phyloP scores from a whole-genome alignment of 2,113 vertebrate genomes.

The Cynocephalus volans region DNA sequence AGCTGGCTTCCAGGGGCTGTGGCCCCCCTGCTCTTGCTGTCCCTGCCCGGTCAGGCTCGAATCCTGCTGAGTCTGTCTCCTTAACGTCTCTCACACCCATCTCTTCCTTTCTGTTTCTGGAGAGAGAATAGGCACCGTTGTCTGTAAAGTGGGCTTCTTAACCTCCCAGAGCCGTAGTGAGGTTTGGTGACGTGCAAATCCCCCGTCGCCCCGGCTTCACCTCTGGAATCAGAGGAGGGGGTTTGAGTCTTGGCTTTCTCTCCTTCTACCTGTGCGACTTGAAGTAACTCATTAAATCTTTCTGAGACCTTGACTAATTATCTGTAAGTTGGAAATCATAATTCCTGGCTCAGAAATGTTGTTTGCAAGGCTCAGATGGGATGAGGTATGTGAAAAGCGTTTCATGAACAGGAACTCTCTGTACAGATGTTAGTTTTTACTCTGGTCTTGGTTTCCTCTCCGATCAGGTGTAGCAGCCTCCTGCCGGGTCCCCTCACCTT shows the following conservation, averaged over 20 bases:
- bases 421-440: neutral
- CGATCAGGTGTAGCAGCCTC: neutral
- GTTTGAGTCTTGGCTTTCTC: neutral
- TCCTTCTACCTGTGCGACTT: neutral
- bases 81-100: neutral
- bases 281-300: neutral
- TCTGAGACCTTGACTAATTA: neutral
- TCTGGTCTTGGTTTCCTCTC: neutral
- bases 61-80: neutral
- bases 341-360: neutral
- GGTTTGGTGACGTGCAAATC: neutral
- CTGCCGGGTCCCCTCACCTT: neutral
- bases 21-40: accelerated
- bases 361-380: neutral
- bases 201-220: too few relatives aligned
- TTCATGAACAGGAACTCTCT: neutral
- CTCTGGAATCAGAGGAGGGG: neutral
- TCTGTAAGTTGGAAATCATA: neutral
- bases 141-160: neutral
- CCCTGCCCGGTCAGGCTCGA: neutral
- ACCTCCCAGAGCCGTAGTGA: neutral
- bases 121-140: neutral
- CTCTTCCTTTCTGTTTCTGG: neutral
- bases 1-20: neutral
- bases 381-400: neutral